Evolutionary conservation across 2,113 vertebrate species (phyloP).

Genomic region (Protobothrops mucrosquamatus): DNA sequence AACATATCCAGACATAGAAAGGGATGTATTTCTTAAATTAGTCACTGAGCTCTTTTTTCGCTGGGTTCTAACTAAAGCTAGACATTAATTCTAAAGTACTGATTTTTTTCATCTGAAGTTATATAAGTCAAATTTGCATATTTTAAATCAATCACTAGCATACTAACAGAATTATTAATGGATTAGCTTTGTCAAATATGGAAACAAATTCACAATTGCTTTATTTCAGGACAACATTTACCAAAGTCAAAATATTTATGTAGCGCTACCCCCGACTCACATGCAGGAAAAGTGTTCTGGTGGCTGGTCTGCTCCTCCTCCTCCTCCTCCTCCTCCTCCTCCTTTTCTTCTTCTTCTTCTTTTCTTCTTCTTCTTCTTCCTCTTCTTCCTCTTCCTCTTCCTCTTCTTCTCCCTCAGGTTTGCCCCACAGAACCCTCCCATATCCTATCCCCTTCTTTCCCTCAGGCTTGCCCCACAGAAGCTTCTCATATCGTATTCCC

Average conservation of each 20-base stretch:
- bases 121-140: conserved; percentile 24
- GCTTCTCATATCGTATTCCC: too few species aligned
- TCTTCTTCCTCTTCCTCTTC: too few species aligned
- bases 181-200: conserved; percentile 42
- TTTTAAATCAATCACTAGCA: conserved; percentile 48
- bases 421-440: too few species aligned
- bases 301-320: too few species aligned
- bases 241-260: conserved; percentile 30
- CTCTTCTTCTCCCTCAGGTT: too few species aligned
- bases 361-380: too few species aligned
- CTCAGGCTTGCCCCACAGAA: too few species aligned
- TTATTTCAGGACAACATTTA: conserved; percentile 32
- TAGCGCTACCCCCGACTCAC: too few species aligned
- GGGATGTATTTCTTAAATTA: conserved; percentile 51
- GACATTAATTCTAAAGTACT: conserved; percentile 43
- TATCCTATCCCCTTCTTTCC: too few species aligned
- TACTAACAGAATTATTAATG: conserved; percentile 32
- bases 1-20: conserved; percentile 48
- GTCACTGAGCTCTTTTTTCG: conserved; percentile 8
- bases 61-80: conserved; percentile 42
- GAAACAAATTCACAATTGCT: conserved; percentile 36
- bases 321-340: too few species aligned
- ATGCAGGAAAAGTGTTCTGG: too few species aligned
- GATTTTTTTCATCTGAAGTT: conserved; percentile 33
- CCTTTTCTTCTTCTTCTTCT: too few species aligned